These are phyloP conservation scores for Atlantisia rogersi DNA, from an alignment of 2,113 vertebrate species.

Conservation along the genomic window DNA sequence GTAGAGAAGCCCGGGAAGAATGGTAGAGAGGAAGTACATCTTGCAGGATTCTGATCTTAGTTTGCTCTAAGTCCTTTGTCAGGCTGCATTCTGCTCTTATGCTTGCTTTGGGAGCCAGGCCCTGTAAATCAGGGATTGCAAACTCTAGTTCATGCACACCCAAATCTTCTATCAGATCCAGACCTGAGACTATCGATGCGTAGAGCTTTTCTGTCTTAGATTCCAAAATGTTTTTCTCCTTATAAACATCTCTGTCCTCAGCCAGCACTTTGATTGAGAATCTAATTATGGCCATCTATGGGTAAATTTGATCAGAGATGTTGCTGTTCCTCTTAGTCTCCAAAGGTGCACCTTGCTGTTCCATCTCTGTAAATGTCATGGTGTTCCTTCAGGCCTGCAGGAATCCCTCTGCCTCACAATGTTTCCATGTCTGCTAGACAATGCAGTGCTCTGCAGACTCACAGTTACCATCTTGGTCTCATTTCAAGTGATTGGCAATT, in stretches of 20 bases:
- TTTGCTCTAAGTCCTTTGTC: background rate
- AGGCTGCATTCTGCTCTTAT: background rate
- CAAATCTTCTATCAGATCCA: background rate
- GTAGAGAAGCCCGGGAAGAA: background rate
- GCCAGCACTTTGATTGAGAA: background rate
- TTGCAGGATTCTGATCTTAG: background rate
- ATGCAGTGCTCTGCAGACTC: background rate
- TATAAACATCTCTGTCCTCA: background rate
- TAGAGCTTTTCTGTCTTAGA: background rate
- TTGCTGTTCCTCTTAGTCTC: background rate
- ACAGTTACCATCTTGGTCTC: background rate
- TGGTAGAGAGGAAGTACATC: background rate
- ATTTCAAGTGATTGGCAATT: background rate
- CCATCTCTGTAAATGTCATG: accelerated
- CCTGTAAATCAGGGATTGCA: background rate
- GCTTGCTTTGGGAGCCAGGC: background rate
- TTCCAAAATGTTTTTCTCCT: background rate
- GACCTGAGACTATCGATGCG: background rate
- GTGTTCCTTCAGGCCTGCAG: background rate
- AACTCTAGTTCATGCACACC: background rate
- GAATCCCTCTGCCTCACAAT: background rate
- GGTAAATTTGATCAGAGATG: background rate
- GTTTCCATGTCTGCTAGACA: background rate
- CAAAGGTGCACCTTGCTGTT: background rate
- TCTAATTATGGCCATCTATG: background rate